Evolutionary conservation across 2,888 invertebrate species (phyloP).

Genomic region (Melanotus villosus): DNA sequence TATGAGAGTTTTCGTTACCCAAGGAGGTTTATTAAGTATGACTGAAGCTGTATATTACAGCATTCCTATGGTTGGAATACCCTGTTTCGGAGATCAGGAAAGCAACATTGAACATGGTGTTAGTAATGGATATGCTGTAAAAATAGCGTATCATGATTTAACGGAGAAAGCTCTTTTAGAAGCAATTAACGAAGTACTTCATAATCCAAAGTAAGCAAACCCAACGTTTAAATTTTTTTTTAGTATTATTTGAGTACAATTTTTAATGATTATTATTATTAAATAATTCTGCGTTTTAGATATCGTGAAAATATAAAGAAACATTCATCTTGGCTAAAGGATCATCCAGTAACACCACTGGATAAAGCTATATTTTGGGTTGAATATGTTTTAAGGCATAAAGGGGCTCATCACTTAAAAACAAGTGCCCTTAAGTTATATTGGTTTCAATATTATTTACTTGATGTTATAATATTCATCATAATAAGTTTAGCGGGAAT

Average conservation of each 20-base stretch:
- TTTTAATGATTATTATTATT: not conserved
- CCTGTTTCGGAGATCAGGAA: conserved; percentile 69
- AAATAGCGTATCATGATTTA: conserved; percentile 64
- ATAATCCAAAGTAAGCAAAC: conserved; percentile 59
- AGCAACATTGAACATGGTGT: conserved; percentile 67
- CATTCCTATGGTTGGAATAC: conserved; percentile 70
- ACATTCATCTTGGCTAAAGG: conserved; percentile 3
- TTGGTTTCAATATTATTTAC: conserved; percentile 47
- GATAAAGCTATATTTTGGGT: conserved; percentile 41
- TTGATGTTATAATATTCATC: conserved; percentile 41
- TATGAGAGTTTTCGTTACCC: conserved; percentile 72
- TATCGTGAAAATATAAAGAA: conserved; percentile 6
- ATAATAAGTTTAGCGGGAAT: too few species aligned
- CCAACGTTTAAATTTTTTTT: not conserved
- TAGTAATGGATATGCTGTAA: conserved; percentile 64
- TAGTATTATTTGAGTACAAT: not conserved
- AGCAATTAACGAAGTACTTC: conserved; percentile 65
- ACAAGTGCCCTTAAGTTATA: conserved; percentile 31
- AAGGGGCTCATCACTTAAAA: conserved; percentile 37
- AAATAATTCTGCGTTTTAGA: conserved; percentile 7
- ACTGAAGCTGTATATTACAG: conserved; percentile 70
- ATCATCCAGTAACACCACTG: conserved; percentile 30
- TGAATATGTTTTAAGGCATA: conserved; percentile 40
- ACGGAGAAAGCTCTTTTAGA: conserved; percentile 64
- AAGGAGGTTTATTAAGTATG: conserved; percentile 73